phyloP scores from a whole-genome alignment of 2,113 vertebrate genomes.

The Agapornis roseicollis region DNA sequence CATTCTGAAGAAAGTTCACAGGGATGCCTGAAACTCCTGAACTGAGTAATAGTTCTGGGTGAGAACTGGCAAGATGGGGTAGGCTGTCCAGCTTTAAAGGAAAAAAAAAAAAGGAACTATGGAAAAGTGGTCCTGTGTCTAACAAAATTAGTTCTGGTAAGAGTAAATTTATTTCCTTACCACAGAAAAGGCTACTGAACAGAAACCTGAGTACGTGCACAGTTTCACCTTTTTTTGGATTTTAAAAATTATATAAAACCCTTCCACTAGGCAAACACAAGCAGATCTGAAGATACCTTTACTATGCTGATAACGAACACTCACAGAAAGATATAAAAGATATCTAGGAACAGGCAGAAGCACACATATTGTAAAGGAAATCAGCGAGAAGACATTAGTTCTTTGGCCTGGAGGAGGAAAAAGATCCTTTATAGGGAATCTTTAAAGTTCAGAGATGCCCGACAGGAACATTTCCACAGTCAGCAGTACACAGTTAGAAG shows the following conservation, averaged over 20 bases:
- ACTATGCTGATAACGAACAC: background rate
- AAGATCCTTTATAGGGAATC: background rate
- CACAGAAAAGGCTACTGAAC: background rate
- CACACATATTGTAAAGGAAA: background rate
- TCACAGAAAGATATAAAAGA: background rate
- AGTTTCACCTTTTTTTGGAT: background rate
- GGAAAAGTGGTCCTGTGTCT: background rate
- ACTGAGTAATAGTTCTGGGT: background rate
- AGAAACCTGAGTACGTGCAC: background rate
- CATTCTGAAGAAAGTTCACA: background rate
- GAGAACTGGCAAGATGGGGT: background rate
- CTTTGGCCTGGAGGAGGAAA: background rate
- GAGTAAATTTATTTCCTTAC: background rate
- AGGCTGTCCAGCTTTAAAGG: background rate
- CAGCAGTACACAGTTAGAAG: background rate
- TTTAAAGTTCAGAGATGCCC: background rate
- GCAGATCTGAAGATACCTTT: background rate
- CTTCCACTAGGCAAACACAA: background rate
- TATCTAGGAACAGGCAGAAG: background rate
- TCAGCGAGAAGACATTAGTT: background rate
- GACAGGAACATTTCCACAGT: background rate
- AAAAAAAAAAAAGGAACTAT: background rate
- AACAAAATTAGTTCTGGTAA: background rate
- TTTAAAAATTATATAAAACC: background rate
- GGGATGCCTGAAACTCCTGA: background rate